Base-by-base conservation (phyloP, 2,888 invertebrate species). In the Vanessa cardui region DNA sequence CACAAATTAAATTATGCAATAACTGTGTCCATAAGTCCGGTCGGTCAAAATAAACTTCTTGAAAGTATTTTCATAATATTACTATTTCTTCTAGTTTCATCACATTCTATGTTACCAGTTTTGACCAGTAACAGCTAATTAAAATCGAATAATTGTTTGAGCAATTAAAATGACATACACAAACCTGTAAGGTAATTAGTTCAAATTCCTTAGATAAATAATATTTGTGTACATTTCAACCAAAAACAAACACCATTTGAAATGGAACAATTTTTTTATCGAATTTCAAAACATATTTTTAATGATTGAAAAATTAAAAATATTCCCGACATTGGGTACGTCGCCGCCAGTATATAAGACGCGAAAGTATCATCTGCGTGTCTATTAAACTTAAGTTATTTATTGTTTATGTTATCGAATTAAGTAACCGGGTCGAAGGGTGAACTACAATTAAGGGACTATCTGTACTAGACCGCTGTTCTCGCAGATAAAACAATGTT, bases 401-500 rank as follows among this genome's bases (percentile, higher is more conserved):
- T 39, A 39, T 39, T 49, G 49, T 49, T 2, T 18, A 9, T 49
- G 50, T 50, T 50, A 21, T 50, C 21, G 50, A 21, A 20, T 50
- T 49, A 49, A 21, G 50, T 50, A 20, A 50, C 12, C 12, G 20
- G 49, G 49, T 49, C 18, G 49, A 18, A 49, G 49, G 50, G 50
- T 50, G 21, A 50, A 50, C 20, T 20, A 21, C 12, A 50, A 50
- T 50, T 50, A 21, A 50, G 50, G 20, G 50, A 21, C 21, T 50
- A 50, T 50, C 50, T 21, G 21, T 21, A 50, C 9, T 50, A 50
- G 50, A 50, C 21, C 15, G 21, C 9, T 49, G 18, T 21, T 50
- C 21, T 50, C 50, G 20, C 20, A 50, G 20, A 50, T 50, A 50
- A 50, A 21, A 50, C 50, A 50, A 50, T 21, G 50, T 9, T 21